Conservation (phyloP, 2,113 vertebrate species). For the Eptatretus burgeri region DNA sequence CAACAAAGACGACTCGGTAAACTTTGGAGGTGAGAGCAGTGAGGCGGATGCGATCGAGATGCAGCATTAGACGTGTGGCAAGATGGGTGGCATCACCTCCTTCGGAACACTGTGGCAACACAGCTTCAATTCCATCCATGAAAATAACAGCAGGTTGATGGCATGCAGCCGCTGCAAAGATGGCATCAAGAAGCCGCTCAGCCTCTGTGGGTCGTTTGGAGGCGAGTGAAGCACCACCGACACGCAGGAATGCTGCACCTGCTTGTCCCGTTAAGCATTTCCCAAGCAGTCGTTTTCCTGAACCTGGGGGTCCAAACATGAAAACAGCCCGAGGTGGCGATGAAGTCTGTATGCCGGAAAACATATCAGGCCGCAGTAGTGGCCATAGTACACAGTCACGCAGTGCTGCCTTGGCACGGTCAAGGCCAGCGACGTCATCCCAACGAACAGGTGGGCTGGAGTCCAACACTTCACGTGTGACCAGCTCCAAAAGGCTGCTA, state of each 20-base stretch:
- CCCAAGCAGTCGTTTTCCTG: constrained; percentile 4
- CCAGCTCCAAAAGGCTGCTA: constrained; percentile 2
- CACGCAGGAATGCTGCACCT: background rate
- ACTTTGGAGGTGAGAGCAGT: background rate
- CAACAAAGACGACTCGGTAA: background rate
- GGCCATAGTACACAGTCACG: background rate
- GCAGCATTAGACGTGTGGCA: background rate
- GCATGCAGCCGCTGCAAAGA: constrained; percentile 2
- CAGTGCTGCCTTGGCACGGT: background rate
- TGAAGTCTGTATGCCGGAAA: background rate
- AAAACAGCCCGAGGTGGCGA: background rate
- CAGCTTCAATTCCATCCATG: constrained; percentile 2
- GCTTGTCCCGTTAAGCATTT: constrained; percentile 1
- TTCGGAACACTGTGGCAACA: constrained; percentile 1
- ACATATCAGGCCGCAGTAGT: constrained; percentile 2
- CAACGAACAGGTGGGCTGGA: constrained; percentile 3
- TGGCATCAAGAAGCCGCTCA: constrained; percentile 1
- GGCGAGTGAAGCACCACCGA: background rate
- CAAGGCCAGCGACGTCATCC: constrained; percentile 4
- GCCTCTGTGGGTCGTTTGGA: constrained; percentile 1
- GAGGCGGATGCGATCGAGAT: constrained; percentile 5
- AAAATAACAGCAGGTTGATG: constrained; percentile 3
- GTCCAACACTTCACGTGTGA: constrained; percentile 5
- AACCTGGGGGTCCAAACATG: constrained; percentile 4
- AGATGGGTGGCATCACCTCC: background rate